These are phyloP conservation scores for Dermatemys mawii DNA, from an alignment of 2,113 vertebrate species.

Conservation along the genomic window DNA sequence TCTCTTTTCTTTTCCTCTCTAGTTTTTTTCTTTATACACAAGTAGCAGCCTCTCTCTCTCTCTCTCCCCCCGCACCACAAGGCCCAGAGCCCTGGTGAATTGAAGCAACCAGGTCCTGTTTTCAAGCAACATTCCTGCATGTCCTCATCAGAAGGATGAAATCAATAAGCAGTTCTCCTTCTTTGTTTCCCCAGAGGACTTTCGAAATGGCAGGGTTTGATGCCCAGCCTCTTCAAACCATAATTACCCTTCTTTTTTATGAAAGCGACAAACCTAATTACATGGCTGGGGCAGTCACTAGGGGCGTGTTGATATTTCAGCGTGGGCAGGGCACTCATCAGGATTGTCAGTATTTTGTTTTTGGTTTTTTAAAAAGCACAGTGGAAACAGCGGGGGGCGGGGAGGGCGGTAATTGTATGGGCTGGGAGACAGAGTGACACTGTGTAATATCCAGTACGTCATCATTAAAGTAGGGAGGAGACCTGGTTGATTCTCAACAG, in stretches of 20 bases:
- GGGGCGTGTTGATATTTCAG: slow-evolving; percentile 45
- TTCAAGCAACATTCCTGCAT: slow-evolving; percentile 38
- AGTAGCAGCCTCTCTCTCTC: slow-evolving; percentile 14
- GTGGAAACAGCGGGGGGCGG: not conserved
- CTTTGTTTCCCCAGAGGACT: slow-evolving; percentile 64
- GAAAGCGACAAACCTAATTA: slow-evolving; percentile 62
- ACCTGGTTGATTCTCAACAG: not conserved
- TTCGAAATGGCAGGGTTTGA: slow-evolving; percentile 51
- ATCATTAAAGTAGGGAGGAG: not conserved
- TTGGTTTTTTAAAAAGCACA: not conserved
- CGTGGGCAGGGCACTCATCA: not conserved
- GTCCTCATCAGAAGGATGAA: slow-evolving; percentile 36
- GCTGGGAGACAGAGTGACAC: not conserved
- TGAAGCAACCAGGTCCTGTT: slow-evolving; percentile 44
- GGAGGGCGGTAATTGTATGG: not conserved
- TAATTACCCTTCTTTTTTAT: slow-evolving; percentile 54
- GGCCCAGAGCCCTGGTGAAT: slow-evolving; percentile 37
- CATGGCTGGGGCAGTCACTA: slow-evolving; percentile 24
- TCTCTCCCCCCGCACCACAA: slow-evolving; percentile 1
- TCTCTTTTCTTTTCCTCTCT: not conserved
- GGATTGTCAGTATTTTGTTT: not conserved
- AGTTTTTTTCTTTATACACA: slow-evolving; percentile 25
- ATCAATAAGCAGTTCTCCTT: slow-evolving; percentile 63
- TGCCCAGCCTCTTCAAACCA: slow-evolving; percentile 38
- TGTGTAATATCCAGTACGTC: not conserved